phyloP scores from a whole-genome alignment of 2,797 vertebrate species.

The Bradypodion pumilum region DNA sequence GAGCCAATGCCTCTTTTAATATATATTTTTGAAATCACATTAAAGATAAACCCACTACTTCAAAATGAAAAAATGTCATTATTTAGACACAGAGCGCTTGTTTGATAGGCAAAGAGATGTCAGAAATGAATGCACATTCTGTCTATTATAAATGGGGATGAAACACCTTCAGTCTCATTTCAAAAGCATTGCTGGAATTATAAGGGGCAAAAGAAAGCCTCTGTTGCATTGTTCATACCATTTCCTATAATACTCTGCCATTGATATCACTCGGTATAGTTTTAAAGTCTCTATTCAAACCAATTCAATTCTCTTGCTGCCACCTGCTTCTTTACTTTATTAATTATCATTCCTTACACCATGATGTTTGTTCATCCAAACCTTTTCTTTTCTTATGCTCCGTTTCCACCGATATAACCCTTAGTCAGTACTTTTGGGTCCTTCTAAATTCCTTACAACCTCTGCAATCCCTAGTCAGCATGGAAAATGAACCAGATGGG shows the following conservation, averaged over 20 bases:
- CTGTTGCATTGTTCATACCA: conserved; percentile 24
- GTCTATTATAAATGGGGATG: conserved; percentile 27
- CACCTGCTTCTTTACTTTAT: neutral
- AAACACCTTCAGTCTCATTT: conserved; percentile 35
- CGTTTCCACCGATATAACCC: neutral
- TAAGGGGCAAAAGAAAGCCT: conserved; percentile 36
- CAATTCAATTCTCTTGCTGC: conserved; percentile 9
- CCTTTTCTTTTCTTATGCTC: neutral
- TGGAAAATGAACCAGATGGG: too few relatives aligned
- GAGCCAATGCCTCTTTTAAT: neutral
- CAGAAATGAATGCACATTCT: conserved; percentile 18
- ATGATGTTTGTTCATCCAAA: neutral
- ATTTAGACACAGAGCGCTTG: conserved; percentile 4
- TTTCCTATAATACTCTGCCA: neutral
- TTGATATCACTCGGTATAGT: neutral
- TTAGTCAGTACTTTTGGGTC: neutral
- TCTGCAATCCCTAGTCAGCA: neutral
- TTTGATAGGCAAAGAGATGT: conserved; percentile 17
- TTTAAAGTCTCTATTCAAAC: neutral
- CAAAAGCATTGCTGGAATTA: conserved; percentile 36
- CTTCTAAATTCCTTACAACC: neutral
- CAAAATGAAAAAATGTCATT: conserved; percentile 11
- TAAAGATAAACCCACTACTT: neutral
- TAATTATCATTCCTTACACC: neutral
- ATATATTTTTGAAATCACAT: neutral